Conservation (phyloP, 2,113 vertebrate species). For the Callochromis pleurospilus region DNA sequence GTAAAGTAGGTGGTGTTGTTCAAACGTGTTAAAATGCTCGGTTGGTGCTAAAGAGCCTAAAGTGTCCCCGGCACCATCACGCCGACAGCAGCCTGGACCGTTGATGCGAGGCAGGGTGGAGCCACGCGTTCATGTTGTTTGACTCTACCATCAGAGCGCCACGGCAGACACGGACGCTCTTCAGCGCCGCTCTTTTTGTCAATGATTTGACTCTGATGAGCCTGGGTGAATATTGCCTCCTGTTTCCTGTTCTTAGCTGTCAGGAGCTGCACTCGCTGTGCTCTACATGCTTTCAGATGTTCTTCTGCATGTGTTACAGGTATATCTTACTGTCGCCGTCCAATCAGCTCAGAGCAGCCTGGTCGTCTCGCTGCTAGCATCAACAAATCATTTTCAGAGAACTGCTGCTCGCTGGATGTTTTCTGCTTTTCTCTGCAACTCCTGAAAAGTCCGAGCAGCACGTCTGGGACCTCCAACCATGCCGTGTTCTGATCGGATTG, state of each 20-base stretch:
- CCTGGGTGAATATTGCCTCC: not conserved
- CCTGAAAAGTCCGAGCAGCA: not conserved
- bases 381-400: not conserved
- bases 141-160: not conserved
- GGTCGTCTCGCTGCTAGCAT: not conserved
- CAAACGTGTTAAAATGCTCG: not conserved
- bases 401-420: not conserved
- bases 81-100: not conserved
- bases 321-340: not conserved
- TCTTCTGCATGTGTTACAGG: not conserved
- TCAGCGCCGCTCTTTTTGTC: not conserved
- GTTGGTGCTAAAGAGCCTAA: not conserved
- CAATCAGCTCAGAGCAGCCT: not conserved
- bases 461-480: too few relatives aligned
- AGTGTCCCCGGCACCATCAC: not conserved
- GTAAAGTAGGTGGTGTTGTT: not conserved
- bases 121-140: not conserved
- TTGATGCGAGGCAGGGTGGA: not conserved
- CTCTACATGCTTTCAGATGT: not conserved
- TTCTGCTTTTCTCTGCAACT: not conserved
- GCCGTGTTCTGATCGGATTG: not conserved
- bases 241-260: not conserved
- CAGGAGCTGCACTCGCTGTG: not conserved
- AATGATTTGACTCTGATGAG: not conserved
- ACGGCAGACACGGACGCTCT: not conserved